Evolutionary conservation across 1,140 invertebrate species (phyloP).

Genomic region (Drosophila hydei): DNA sequence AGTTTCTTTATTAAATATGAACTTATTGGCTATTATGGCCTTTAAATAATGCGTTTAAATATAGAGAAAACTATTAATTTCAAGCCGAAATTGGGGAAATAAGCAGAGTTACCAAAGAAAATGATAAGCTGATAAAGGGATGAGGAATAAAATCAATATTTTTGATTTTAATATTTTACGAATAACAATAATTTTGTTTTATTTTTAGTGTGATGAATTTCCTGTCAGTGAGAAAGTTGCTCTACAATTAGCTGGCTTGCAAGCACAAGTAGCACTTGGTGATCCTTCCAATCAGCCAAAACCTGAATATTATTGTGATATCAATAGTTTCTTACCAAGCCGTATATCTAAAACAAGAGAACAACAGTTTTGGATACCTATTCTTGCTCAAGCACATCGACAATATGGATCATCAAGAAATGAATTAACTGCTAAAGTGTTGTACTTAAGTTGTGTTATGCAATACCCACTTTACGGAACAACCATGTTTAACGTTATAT

Average conservation of each 20-base stretch:
- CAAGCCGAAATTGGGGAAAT: too few relatives aligned
- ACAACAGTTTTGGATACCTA: slow-evolving; percentile 93
- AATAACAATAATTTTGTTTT: neutral
- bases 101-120: too few relatives aligned
- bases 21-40: too few relatives aligned
- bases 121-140: too few relatives aligned
- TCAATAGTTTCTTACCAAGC: slow-evolving; percentile 91
- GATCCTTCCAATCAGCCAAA: slow-evolving; percentile 88
- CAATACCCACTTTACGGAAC: slow-evolving; percentile 98
- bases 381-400: slow-evolving; percentile 93
- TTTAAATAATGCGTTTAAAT: too few relatives aligned
- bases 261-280: slow-evolving; percentile 96
- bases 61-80: too few relatives aligned
- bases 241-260: slow-evolving; percentile 95
- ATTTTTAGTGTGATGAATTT: slow-evolving; percentile 94
- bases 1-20: too few relatives aligned
- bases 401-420: slow-evolving; percentile 96
- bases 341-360: slow-evolving; percentile 90
- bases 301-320: slow-evolving; percentile 91
- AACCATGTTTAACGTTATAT: slow-evolving; percentile 95
- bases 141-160: too few relatives aligned
- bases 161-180: neutral
- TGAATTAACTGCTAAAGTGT: slow-evolving; percentile 95
- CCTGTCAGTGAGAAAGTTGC: slow-evolving; percentile 97
- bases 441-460: slow-evolving; percentile 98